Conservation (phyloP, 2,888 invertebrate genomes). For the Leucophenga montana region DNA sequence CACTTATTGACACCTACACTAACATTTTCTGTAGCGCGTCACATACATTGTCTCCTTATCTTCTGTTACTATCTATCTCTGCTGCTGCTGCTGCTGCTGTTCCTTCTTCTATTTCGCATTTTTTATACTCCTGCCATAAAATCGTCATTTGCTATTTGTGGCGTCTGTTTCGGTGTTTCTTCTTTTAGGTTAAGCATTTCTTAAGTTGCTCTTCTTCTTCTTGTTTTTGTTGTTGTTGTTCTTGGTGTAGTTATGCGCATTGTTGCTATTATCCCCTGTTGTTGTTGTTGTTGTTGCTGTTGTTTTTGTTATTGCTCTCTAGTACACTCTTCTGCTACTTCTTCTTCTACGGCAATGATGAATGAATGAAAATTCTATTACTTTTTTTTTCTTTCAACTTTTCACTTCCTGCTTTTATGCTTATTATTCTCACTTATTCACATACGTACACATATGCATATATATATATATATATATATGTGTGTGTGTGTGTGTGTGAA, state of each 20-base stretch:
- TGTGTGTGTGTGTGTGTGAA: no score
- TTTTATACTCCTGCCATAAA: neutral
- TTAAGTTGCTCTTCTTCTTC: neutral
- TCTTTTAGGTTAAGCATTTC: constrained; percentile 24
- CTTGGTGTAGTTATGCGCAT: neutral
- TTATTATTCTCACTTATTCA: no score
- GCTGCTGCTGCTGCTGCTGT: neutral
- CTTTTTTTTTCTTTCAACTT: neutral
- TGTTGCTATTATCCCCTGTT: neutral
- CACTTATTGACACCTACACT: no score
- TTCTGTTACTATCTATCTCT: neutral
- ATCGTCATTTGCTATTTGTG: neutral
- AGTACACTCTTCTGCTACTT: neutral
- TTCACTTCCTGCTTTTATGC: neutral
- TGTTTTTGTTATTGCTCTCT: neutral
- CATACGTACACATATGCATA: no score
- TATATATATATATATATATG: no score
- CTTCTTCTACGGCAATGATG: neutral
- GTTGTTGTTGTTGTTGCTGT: neutral
- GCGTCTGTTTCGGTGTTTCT: neutral
- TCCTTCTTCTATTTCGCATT: constrained; percentile 5
- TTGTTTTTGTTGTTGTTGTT: neutral
- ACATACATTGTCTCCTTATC: no score
- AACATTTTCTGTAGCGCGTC: no score
- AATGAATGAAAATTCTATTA: neutral